Percentiles rank a stretch among this genome's conserved stretches.
These are phyloP conservation scores for Nymphalis c-album DNA, from an alignment of 2,888 invertebrate species.

Conservation along the genomic window DNA sequence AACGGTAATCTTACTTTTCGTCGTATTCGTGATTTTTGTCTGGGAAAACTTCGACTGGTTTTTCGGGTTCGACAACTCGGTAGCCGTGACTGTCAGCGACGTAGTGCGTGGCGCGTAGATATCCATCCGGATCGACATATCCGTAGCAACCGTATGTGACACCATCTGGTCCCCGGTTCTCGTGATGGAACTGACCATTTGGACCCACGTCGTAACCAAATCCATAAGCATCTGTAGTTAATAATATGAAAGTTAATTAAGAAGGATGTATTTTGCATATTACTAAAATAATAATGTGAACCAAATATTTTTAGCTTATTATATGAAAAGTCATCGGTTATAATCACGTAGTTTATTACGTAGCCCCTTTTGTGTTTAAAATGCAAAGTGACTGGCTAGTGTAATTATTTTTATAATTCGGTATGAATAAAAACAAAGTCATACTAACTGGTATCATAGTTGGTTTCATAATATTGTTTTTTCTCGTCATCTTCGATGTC, in stretches of 20 bases:
- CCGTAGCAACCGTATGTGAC: slow-evolving; percentile 92
- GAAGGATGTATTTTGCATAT: background rate
- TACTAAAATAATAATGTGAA: too few relatives aligned
- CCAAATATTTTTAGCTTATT: too few relatives aligned
- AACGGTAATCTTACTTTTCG: slow-evolving; percentile 60
- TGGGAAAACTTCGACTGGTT: slow-evolving; percentile 85
- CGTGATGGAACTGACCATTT: slow-evolving; percentile 89
- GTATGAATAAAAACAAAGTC: too few relatives aligned
- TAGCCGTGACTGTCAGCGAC: slow-evolving; percentile 90
- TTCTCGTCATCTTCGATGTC: slow-evolving; percentile 87
- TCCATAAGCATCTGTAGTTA: slow-evolving; percentile 84
- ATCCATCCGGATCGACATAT: slow-evolving; percentile 85
- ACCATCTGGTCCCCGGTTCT: slow-evolving; percentile 87
- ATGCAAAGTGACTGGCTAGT: too few relatives aligned
- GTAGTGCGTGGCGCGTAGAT: slow-evolving; percentile 86
- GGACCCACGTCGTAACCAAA: slow-evolving; percentile 90
- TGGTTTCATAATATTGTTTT: slow-evolving; percentile 88
- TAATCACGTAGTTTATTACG: too few relatives aligned
- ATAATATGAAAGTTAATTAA: background rate
- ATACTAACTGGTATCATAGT: slow-evolving; percentile 87
- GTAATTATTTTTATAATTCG: too few relatives aligned
- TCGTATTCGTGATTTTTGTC: slow-evolving; percentile 72
- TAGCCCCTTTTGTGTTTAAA: too few relatives aligned
- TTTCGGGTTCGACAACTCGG: slow-evolving; percentile 85
- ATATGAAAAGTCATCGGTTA: too few relatives aligned